These are phyloP conservation scores for Anabacerthia variegaticeps DNA, from an alignment of 2,797 vertebrate genomes.

Conservation along the genomic window DNA sequence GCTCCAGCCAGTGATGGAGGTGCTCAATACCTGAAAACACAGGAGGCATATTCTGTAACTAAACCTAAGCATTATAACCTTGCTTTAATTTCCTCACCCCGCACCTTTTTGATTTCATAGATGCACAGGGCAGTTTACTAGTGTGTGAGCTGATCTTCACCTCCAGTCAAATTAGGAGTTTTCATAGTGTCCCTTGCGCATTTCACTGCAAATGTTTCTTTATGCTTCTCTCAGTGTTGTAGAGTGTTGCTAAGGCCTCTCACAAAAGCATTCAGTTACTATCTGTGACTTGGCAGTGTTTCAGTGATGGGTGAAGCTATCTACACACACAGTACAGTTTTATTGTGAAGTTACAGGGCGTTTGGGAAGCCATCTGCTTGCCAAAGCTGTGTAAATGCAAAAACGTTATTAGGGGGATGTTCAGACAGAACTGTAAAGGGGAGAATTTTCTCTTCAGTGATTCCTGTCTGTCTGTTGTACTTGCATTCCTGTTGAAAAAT, in stretches of 20 bases:
- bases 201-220: background rate
- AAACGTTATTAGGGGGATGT: background rate
- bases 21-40: background rate
- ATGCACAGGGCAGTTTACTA: background rate
- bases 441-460: background rate
- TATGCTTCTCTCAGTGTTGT: background rate
- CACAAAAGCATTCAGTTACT: background rate
- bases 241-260: conserved; percentile 20
- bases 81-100: background rate
- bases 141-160: background rate
- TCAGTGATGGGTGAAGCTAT: background rate
- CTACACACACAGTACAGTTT: background rate
- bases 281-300: background rate
- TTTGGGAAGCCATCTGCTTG: conserved; percentile 10
- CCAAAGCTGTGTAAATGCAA: background rate
- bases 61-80: background rate
- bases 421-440: background rate
- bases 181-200: background rate
- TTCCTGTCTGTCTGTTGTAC: background rate
- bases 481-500: background rate
- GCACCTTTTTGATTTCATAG: background rate
- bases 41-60: background rate
- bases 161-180: background rate
- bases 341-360: background rate
- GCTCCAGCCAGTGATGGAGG: background rate